Base-by-base conservation (phyloP, 37 sponge, comb jelly and placozoan genomes). In the Diacarnus erythraeanus region DNA sequence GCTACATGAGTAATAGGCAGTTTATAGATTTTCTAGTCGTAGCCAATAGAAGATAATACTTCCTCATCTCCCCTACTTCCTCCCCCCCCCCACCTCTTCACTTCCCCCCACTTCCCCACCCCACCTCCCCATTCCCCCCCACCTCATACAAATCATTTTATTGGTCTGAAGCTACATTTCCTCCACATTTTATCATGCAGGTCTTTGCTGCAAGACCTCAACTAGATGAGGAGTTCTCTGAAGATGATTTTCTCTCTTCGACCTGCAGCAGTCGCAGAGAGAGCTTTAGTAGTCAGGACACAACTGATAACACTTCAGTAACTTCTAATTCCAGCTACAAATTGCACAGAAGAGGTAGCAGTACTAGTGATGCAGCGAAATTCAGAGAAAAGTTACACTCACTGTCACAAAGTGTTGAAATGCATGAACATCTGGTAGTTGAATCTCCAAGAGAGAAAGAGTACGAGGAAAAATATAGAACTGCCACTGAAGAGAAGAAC, bases 191-290 rank as follows among this genome's bases (percentile, higher is more conserved):
- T 33, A 22, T 18, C 37, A 54, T 42, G 42, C 83, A 83, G 83
- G 54, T 83, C 0, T 83, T 83, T 68, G 67, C 69, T 0, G 76
- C 76, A 20, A 64, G 74, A 27, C 41, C 76, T 26, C 39, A 3
- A 27, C 29, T 75, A 2, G 83, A 83, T 27, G 83, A 66, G 4
- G 59, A 44, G 2, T 56, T 80, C 39, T 57, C 71, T 4, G 83
- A 83, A 26, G 83, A 83, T 31, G 76, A 83, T n/a, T 43, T 75
- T 39, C 35, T 83, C 37, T 83, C 83, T 9, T 83, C 83, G 0
- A 31, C 67, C 22, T 30, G 54, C 38, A 83, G 83, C 76, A 83
- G 83, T 42, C 75, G 75, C 3, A n/a, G 66, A n/a, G 76, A 41
- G 30, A 83, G 83, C 69, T 3, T 73, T 54, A 38, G 76, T 25